Evolutionary conservation across 1,140 invertebrate genomes (phyloP).

Genomic region (Camponotus pennsylvanicus): DNA sequence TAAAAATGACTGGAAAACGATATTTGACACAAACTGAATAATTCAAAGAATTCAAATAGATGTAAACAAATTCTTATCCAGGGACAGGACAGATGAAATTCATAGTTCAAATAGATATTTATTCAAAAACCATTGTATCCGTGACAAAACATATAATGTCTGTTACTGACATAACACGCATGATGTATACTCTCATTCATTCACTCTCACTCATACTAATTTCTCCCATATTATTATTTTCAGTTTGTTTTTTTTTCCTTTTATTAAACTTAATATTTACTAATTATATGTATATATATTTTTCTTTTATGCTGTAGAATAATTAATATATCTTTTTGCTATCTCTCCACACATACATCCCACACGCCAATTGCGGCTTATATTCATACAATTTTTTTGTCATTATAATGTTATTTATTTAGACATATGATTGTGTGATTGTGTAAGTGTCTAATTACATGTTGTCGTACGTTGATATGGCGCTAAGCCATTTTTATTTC

Average conservation of each 20-base stretch:
- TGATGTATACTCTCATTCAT: constrained; percentile 66
- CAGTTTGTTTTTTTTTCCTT: constrained; percentile 17
- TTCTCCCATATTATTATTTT: constrained; percentile 60
- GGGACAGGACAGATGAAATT: not conserved
- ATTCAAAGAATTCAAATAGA: not conserved
- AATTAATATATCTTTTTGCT: constrained; percentile 68
- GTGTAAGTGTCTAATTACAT: constrained; percentile 74
- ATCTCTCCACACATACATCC: constrained; percentile 55
- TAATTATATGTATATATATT: constrained; percentile 57
- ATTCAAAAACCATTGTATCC: constrained; percentile 84
- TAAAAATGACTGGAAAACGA: not conserved
- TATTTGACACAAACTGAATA: not conserved
- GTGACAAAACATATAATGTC: constrained; percentile 82
- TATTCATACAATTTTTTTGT: constrained; percentile 65
- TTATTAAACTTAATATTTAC: constrained; percentile 62
- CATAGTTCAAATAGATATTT: constrained; percentile 84
- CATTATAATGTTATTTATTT: constrained; percentile 65
- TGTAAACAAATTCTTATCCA: not conserved
- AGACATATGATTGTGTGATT: constrained; percentile 43
- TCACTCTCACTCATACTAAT: constrained; percentile 68
- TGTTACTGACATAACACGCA: constrained; percentile 64
- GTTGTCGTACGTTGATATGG: constrained; percentile 75
- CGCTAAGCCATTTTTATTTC: constrained; percentile 68
- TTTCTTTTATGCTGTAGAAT: constrained; percentile 66
- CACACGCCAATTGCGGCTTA: constrained; percentile 26